Conservation (phyloP, 2,888 invertebrate species). For the Acleris cristana region DNA sequence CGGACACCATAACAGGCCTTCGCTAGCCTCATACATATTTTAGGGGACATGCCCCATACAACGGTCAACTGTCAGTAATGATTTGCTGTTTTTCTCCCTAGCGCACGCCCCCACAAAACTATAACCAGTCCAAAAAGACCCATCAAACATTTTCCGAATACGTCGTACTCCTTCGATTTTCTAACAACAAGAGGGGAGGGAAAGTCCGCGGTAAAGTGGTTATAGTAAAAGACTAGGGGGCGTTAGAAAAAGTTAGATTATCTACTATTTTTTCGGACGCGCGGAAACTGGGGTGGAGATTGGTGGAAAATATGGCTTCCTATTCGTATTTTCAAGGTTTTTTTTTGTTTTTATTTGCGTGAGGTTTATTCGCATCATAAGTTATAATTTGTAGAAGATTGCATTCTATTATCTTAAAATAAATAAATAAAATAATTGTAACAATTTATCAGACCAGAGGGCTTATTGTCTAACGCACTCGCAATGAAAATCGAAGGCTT, state of each 20-base stretch:
- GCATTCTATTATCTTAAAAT: too few relatives aligned
- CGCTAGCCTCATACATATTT: slow-evolving; percentile 82
- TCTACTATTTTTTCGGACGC: slow-evolving; percentile 81
- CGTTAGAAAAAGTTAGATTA: slow-evolving; percentile 82
- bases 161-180: slow-evolving; percentile 19
- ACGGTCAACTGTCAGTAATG: slow-evolving; percentile 84
- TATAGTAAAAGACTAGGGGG: slow-evolving; percentile 63
- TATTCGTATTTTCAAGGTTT: slow-evolving; percentile 68
- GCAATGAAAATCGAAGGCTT: too few relatives aligned
- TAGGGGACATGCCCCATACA: slow-evolving; percentile 77
- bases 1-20: slow-evolving; percentile 83
- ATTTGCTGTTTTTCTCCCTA: slow-evolving; percentile 78
- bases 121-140: slow-evolving; percentile 52
- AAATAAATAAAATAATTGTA: too few relatives aligned
- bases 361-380: slow-evolving; percentile 39
- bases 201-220: slow-evolving; percentile 51
- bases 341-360: slow-evolving; percentile 60
- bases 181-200: slow-evolving; percentile 27
- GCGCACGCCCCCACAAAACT: slow-evolving; percentile 68
- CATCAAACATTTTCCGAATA: slow-evolving; percentile 15
- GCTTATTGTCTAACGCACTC: too few relatives aligned
- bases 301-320: slow-evolving; percentile 81
- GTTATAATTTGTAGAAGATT: background rate
- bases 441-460: too few relatives aligned
- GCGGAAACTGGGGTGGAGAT: slow-evolving; percentile 75